Evolutionary conservation across 2,797 vertebrate species (phyloP).

Genomic region (Sparidentex hasta): DNA sequence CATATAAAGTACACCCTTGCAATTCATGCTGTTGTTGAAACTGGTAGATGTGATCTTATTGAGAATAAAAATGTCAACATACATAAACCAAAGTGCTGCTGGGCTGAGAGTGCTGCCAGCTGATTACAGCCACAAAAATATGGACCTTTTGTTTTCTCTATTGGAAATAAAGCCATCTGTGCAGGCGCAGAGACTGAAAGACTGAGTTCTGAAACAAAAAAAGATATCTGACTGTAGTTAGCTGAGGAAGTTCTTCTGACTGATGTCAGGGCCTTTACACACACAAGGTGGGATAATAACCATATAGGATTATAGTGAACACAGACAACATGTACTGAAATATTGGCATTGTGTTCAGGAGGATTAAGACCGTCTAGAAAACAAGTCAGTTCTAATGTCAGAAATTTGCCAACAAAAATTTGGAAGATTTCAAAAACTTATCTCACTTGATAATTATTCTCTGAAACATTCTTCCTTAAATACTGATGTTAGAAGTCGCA

Average conservation of each 20-base stretch:
- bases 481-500: not conserved
- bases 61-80: slow-evolving; percentile 27
- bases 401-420: not conserved
- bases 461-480: not conserved
- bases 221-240: slow-evolving; percentile 18
- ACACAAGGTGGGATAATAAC: not conserved
- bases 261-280: not conserved
- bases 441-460: too few species aligned
- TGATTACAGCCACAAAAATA: slow-evolving; percentile 40
- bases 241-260: slow-evolving; percentile 5
- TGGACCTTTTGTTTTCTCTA: slow-evolving; percentile 28
- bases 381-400: not conserved
- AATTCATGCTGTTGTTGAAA: slow-evolving; percentile 39
- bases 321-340: not conserved
- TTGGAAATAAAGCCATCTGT: slow-evolving; percentile 39
- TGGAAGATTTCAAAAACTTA: not conserved
- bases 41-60: slow-evolving; percentile 42
- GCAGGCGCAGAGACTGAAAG: slow-evolving; percentile 6
- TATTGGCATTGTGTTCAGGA: not conserved
- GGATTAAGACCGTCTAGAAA: not conserved
- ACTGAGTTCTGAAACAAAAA: slow-evolving; percentile 12
- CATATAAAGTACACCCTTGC: slow-evolving; percentile 21
- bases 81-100: slow-evolving; percentile 11
- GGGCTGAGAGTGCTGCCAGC: slow-evolving; percentile 36
- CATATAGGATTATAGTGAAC: not conserved